Base-by-base conservation (phyloP, 1,140 invertebrate genomes). In the Ruditapes philippinarum region DNA sequence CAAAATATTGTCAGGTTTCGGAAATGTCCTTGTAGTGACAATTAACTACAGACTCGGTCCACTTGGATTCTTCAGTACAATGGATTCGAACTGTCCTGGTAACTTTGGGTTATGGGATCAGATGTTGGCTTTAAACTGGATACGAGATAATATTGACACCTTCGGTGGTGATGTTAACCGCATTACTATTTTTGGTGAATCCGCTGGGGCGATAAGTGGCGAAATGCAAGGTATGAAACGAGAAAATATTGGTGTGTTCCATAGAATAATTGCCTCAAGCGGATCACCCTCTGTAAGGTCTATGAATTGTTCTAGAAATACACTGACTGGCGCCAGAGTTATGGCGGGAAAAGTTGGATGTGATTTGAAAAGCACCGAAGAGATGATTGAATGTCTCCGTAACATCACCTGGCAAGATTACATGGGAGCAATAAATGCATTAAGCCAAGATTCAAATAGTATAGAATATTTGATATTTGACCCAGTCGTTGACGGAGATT, bases 111-210 rank as follows among this genome's bases (percentile, higher is more conserved):
- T 86, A 80, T 96, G 95, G n/a, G 98, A 99, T 95, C 98, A 99
- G 96, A 96, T 98, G 93, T 97, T 99, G 97, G 98, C 98, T 9
- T 62, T 96, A 14, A 70, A 93, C 76, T 96, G 95, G 95, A 97
- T 99, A 9, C 97, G 97, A 93, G 98, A 98, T 93, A 99, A 99
- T 96, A 99, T 95, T 86, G 97, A 97, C 78, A 96, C 97, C 17
- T 99, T 99, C 96, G 99, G 98, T 54, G 99, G 99, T 4, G 98
- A 99, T 96, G 98, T 98, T n/a, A 97, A 98, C 91, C 98, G 98
- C 93, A 97, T 99, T 31, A 99, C 99, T 0, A 96, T 99, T 17
- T 99, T 99, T 94, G 98, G 98, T 22, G 98, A 99, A 95, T 98
- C 98, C 85, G 98, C 98, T 17, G 98, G 99, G 14, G 98, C 98